Conservation (phyloP, 2,888 invertebrate species). For the Sepiola atlantica region DNA sequence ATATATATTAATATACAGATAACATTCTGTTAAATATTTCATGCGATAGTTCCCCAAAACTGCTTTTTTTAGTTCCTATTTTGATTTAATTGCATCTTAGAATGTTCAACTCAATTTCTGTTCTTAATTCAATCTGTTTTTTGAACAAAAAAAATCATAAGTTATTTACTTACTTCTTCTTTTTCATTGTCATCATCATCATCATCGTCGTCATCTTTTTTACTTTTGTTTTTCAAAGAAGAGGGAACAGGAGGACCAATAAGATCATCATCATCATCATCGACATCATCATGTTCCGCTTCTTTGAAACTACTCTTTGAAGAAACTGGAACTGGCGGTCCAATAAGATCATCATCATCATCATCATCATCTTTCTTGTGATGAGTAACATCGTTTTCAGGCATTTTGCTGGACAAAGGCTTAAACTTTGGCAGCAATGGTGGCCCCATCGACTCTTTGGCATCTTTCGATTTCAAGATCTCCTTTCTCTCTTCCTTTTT, state of each 20-base stretch:
- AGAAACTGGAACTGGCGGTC: conserved; percentile 59
- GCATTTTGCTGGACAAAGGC: conserved; percentile 34
- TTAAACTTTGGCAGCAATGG: conserved; percentile 58
- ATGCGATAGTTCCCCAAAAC: too few relatives aligned
- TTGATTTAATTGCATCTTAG: background rate
- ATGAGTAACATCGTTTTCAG: background rate
- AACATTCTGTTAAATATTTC: too few relatives aligned
- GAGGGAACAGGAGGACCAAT: background rate
- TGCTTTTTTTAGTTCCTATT: background rate
- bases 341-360: conserved; percentile 66
- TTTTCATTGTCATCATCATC: conserved; percentile 60
- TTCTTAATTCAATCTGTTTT: conserved; percentile 2
- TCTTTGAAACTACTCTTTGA: conserved; percentile 46
- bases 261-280: conserved; percentile 54
- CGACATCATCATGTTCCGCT: conserved; percentile 53
- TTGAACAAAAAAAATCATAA: background rate
- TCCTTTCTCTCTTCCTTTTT: background rate
- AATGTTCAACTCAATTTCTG: too few relatives aligned
- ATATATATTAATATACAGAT: too few relatives aligned
- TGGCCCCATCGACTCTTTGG: conserved; percentile 63
- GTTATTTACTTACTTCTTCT: conserved; percentile 42
- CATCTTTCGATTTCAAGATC: conserved; percentile 49
- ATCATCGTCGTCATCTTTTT: conserved; percentile 54
- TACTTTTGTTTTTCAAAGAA: conserved; percentile 49
- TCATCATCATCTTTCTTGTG: conserved; percentile 59